Base-by-base conservation (phyloP, 2,888 invertebrate genomes). In the Ctena decussata region DNA sequence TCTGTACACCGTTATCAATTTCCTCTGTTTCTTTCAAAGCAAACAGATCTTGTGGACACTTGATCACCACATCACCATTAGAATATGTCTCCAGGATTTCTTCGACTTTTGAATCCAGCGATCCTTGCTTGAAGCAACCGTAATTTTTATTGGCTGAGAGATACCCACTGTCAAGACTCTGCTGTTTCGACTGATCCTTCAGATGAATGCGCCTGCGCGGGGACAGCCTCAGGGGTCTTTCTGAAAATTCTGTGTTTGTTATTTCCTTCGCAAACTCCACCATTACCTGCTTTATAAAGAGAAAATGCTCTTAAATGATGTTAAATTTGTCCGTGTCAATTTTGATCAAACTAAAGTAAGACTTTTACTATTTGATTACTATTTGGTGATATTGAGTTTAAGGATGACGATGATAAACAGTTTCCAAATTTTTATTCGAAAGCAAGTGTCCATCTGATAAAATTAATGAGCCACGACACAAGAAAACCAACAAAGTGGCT, bases 21-120 rank as follows among this genome's bases (percentile, higher is more conserved):
- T 87, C 84, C 57, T 77, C 80, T 3, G 49, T 80, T 65, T 85
- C 86, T 3, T 74, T 65, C 30, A 84, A 71, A 44, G 86, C 84
- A 3, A 79, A 74, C 30, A 84, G 72, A 70, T 84, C 80, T 74
- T 88, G 73, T 8, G 82, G 85, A 39, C 82, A 88, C 80, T 85
- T 86, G 53, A 88, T 79, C 2, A 89, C 86, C 2, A 80, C 80
- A 21, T 69, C 82, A 15, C 89, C 89, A 57, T 89, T 89, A 18
- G 86, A 89, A 44, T 91, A 91, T 0, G 90, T 90, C 76, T 95
- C 95, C 12, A 95, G 90, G 57, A 95, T 95, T 78, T 95, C 95
- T 69, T 95, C 95, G 12, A 95, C 94, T 82, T 95, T 95, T 46
- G 95, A 95, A 86, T 95, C 95, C 0, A 95, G 92, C 18, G 95